Evolutionary conservation across 1,140 invertebrate genomes (phyloP).

Genomic region (Antheraea mylitta): DNA sequence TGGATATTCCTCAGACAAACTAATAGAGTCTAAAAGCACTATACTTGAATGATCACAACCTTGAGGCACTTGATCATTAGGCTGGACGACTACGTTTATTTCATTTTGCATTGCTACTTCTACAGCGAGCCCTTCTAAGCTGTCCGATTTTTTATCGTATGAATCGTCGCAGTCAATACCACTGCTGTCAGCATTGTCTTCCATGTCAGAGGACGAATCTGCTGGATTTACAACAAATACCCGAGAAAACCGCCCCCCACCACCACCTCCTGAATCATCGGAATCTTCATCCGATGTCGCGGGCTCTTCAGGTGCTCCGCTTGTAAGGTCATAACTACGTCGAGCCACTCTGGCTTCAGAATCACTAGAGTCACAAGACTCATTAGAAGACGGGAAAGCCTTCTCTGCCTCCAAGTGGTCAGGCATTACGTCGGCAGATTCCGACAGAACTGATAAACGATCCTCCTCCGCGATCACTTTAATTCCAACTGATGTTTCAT

Average conservation of each 20-base stretch:
- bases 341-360: conserved; percentile 67
- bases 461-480: conserved; percentile 65
- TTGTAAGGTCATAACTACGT: conserved; percentile 76
- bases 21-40: conserved; percentile 58
- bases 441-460: conserved; percentile 49
- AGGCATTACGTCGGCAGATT: conserved; percentile 54
- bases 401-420: conserved; percentile 80
- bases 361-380: conserved; percentile 76
- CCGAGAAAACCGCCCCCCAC: conserved; percentile 84
- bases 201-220: conserved; percentile 82
- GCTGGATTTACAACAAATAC: conserved; percentile 87
- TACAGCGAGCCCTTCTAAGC: conserved; percentile 58
- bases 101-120: conserved; percentile 51
- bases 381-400: conserved; percentile 76
- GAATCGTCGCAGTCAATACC: conserved; percentile 76
- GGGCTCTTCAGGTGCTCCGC: conserved; percentile 68
- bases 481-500: conserved; percentile 56
- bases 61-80: conserved; percentile 35
- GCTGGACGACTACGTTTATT: conserved; percentile 36
- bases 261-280: conserved; percentile 83
- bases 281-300: conserved; percentile 81
- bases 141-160: conserved; percentile 68
- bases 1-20: conserved; percentile 56
- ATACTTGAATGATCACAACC: conserved; percentile 43
- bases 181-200: conserved; percentile 76